phyloP scores from a whole-genome alignment of 2,113 vertebrate species.

The Percopsis transmontana region DNA sequence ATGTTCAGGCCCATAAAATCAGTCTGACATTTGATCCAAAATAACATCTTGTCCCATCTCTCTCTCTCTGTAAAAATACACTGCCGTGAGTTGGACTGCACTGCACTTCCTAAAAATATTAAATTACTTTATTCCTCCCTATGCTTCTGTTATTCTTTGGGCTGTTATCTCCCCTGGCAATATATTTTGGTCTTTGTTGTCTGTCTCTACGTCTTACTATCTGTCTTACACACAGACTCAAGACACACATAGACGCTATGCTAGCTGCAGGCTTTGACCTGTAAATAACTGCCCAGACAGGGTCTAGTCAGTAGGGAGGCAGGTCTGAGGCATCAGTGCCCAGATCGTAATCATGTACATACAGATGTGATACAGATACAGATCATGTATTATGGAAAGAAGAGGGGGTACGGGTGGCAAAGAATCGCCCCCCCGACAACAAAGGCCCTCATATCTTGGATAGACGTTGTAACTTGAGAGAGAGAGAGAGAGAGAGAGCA shows the following conservation, averaged over 20 bases:
- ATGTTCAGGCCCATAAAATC: too few species aligned
- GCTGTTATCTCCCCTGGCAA: not conserved
- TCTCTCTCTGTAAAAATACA: too few species aligned
- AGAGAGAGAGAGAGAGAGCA: slow-evolving; percentile 16
- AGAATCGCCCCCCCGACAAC: slow-evolving; percentile 41
- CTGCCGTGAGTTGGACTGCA: not conserved
- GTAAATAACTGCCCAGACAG: slow-evolving; percentile 79
- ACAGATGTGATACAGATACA: slow-evolving; percentile 71
- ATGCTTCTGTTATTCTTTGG: too few species aligned
- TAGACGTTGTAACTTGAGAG: slow-evolving; percentile 28
- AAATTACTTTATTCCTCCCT: not conserved
- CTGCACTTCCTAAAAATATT: slow-evolving; percentile 8
- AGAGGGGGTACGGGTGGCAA: slow-evolving; percentile 4
- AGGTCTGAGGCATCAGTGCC: slow-evolving; percentile 58
- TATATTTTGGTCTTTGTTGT: not conserved
- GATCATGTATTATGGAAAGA: slow-evolving; percentile 66
- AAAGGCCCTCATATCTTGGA: slow-evolving; percentile 51
- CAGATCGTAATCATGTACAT: too few species aligned
- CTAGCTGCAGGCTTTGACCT: slow-evolving; percentile 84
- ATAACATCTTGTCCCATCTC: too few species aligned
- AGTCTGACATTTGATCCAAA: too few species aligned
- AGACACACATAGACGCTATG: slow-evolving; percentile 8
- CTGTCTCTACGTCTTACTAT: not conserved
- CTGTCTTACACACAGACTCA: slow-evolving; percentile 1
- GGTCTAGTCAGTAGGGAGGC: slow-evolving; percentile 71